Conservation (phyloP, 1,140 invertebrate genomes). For the Lordiphosa clarofinis region DNA sequence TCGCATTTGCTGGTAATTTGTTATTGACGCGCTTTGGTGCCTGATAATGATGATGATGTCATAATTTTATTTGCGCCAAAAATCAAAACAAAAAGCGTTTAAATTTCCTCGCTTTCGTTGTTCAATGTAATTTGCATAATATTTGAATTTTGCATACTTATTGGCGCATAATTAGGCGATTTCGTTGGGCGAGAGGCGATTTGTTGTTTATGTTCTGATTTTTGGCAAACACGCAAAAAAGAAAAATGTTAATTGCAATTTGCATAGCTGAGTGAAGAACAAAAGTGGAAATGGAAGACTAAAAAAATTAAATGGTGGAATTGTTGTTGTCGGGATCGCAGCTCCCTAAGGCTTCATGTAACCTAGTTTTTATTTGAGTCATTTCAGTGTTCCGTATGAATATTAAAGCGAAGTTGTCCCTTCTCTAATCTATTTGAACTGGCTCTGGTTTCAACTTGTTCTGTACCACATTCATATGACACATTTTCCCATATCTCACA, state of each 20-base stretch:
- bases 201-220: conserved; percentile 33
- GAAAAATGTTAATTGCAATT: conserved; percentile 7
- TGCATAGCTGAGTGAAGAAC: conserved; percentile 9
- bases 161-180: conserved; percentile 63
- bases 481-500: conserved; percentile 9
- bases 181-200: background rate
- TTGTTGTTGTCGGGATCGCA: no score
- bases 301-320: background rate
- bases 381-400: no score
- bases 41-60: conserved; percentile 51
- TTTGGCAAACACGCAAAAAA: conserved; percentile 1
- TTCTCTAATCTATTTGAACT: background rate
- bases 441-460: background rate
- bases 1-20: conserved; percentile 45
- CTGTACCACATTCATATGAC: conserved; percentile 16
- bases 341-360: no score
- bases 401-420: no score
- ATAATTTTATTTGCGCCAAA: conserved; percentile 48
- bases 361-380: no score
- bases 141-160: conserved; percentile 65
- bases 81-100: conserved; percentile 68
- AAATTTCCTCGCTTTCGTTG: conserved; percentile 39
- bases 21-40: conserved; percentile 56
- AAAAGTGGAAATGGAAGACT: background rate
- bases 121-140: conserved; percentile 64